Conservation (phyloP, 2,113 vertebrate genomes). For the Poecilia latipinna region DNA sequence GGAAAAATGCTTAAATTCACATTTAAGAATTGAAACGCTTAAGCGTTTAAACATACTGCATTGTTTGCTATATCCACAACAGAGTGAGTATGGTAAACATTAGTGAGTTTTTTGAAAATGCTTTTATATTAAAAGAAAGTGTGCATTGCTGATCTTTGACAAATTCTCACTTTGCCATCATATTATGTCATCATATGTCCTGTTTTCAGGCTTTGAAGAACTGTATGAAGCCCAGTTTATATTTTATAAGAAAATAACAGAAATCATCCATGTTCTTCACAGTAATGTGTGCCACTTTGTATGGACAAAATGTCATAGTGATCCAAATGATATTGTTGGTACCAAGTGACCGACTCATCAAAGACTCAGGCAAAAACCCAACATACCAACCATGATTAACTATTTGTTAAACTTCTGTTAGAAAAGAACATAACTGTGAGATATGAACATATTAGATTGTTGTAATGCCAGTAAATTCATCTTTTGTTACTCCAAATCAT, state of each 20-base stretch:
- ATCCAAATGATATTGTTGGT: neutral
- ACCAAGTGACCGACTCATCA: neutral
- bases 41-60: too few relatives aligned
- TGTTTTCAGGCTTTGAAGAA: too few relatives aligned
- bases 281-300: neutral
- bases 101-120: neutral
- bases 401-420: neutral
- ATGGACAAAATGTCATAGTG: neutral
- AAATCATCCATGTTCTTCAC: neutral
- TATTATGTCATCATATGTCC: neutral
- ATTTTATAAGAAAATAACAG: neutral
- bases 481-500: neutral
- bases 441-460: neutral
- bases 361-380: neutral
- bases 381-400: neutral
- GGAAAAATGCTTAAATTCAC: slow-evolving; percentile 9
- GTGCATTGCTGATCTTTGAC: neutral
- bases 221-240: neutral
- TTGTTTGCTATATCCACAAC: neutral
- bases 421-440: neutral
- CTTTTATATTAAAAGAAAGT: neutral
- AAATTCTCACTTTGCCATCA: neutral
- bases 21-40: neutral
- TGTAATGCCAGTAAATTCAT: neutral
- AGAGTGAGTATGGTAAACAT: neutral